Conservation (phyloP, 2,113 vertebrate genomes). For the Pandion haliaetus region DNA sequence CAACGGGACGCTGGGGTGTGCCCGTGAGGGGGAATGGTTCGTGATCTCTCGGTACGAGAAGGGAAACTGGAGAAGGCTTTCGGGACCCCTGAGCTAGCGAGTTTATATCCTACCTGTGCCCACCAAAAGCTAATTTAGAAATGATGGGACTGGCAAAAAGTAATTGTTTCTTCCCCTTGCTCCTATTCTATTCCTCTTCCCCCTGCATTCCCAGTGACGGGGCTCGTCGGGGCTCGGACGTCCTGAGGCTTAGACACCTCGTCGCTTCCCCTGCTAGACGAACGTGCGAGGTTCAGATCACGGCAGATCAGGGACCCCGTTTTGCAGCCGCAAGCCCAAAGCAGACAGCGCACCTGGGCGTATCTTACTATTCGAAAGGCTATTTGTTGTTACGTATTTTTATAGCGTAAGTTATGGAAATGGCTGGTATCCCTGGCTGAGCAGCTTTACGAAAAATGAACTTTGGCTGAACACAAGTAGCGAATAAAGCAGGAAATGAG, state of each 20-base stretch:
- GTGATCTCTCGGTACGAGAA: neutral
- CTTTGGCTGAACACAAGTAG: neutral
- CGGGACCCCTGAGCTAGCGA: accelerated
- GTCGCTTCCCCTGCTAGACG: accelerated
- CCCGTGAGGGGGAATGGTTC: accelerated
- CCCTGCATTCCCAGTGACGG: accelerated
- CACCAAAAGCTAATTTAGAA: neutral
- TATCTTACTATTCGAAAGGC: accelerated
- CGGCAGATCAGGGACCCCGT: accelerated
- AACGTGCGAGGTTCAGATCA: accelerated
- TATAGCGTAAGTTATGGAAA: neutral
- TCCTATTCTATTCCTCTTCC: neutral
- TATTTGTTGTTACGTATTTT: accelerated
- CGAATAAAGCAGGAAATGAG: neutral
- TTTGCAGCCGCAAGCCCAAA: neutral
- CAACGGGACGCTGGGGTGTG: neutral
- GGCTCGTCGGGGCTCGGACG: accelerated
- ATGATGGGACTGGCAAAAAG: too few relatives aligned
- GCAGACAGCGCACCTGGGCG: accelerated
- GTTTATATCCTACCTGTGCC: neutral
- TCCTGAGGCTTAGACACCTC: accelerated
- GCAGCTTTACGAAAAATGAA: neutral
- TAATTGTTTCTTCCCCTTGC: neutral
- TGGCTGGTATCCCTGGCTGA: neutral
- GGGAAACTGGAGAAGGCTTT: neutral